Evolutionary conservation across 2,888 invertebrate species (phyloP), one percentile per base, ranked within the genome.

Genomic region (Lumbricus terrestris): DNA sequence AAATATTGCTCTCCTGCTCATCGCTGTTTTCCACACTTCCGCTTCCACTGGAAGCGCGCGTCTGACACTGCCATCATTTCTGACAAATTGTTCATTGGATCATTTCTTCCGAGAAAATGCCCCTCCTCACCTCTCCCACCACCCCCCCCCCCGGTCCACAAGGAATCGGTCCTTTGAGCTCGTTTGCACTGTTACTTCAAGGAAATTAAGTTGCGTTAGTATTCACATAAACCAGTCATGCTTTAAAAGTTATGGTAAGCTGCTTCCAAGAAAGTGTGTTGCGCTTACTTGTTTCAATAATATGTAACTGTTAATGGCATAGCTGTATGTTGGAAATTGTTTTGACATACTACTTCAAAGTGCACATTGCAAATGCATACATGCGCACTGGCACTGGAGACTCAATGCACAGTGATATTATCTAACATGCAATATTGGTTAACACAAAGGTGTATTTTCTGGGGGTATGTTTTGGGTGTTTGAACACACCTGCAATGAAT

Each of bases 1-100:
- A 69, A 69, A n/a, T 69, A 69, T n/a, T 69, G 69, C 69, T 69
- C 69, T 69, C n/a, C n/a, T 69, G 69, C n/a, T n/a, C 69, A 69
- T 69, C 8, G 69, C 29, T n/a, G 29, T n/a, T 69, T 69, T n/a
- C 69, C 69, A 69, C 69, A 69, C n/a, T 69, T 69, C 69, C 29
- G 29, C n/a, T 69, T 29, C 69, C 69, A 69, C 29, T 11, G 69
- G 69, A 29, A 69, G 69, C n/a, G 29, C n/a, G 29, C 4, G 29
- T 69, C 69, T n/a, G 69, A 29, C 8, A 8, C 69, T 69, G 69
- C 11, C 69, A 8, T 69, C 69, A n/a, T 69, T 69, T n/a, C 8
- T n/a, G 69, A n/a, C 69, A 69, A n/a, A 69, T 69, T 69, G 69
- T 69, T 11, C 69, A n/a, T n/a, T 69, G 69, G 13, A 69, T 69